Evolutionary conservation across 37 sponge, comb jelly and placozoan species (phyloP), one percentile per base, ranked within the genome.

Genomic region (Cladorhizidae sp.): DNA sequence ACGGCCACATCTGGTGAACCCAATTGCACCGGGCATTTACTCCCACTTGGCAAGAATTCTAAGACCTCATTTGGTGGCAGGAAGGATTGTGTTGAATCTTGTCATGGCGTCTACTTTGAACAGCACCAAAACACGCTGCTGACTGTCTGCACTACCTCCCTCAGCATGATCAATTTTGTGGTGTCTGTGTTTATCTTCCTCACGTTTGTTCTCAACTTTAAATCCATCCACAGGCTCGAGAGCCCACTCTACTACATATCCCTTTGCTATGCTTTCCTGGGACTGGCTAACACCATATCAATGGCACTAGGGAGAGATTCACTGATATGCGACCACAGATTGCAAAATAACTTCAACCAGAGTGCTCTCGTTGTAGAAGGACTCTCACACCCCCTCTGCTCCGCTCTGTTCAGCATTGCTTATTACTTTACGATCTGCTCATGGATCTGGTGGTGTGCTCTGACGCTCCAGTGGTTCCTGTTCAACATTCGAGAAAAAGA

Each of bases 341-440:
- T 65, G 9, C 70, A 29, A 1, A 76, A 76, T 25, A 21, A 12
- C 1, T 55, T 41, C 52, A 80, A 73, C 39, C 57, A 73, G 49
- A 78, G 73, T 43, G 52, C 38, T 12, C 26, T 85, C 23, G 64
- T 70, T 7, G 42, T 25, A 26, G 58, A 80, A 35, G 76, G 64
- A 37, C 45, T 64, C 1, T 31, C 54, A 0, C 31, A 12, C 15
- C 72, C 84, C 23, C 26, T 83, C 18, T 91, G 92, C 40, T 22
- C 25, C 0, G 33, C 56, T 25, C 29, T 78, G 22, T 91, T 91
- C 57, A 25, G 78, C 36, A 14, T 83, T 25, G 3, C 49, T 2
- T 91, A 91, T 52, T 91, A 81, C 52, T 83, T 59, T n/a, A 78
- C 84, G 0, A 58, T 91, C 2, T 82, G 83, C 12, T 83, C 74